Conservation (phyloP, 2,113 vertebrate species). For the Macrotis lagotis region DNA sequence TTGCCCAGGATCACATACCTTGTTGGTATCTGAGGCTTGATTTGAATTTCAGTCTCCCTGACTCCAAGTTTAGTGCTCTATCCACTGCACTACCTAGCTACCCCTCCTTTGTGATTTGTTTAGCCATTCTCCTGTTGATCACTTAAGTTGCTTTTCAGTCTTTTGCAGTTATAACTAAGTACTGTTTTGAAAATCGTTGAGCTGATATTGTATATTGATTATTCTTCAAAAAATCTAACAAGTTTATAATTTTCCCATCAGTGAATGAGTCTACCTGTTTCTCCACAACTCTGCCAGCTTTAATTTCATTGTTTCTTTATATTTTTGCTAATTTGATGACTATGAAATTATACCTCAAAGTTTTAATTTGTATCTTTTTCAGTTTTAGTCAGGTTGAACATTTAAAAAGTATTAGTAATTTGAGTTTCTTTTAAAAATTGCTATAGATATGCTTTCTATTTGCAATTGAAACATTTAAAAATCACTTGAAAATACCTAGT, state of each 20-base stretch:
- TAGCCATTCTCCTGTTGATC: neutral
- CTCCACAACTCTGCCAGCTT: neutral
- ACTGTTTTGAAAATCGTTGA: neutral
- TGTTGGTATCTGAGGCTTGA: too few species aligned
- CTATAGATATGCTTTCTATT: neutral
- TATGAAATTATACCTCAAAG: neutral
- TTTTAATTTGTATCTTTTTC: neutral
- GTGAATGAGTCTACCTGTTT: neutral
- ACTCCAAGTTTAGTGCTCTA: too few species aligned
- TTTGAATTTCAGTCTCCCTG: too few species aligned
- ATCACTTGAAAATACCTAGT: neutral
- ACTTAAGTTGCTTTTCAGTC: neutral
- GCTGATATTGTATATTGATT: neutral
- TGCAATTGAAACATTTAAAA: neutral
- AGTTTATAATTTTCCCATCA: neutral
- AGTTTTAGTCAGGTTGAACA: neutral
- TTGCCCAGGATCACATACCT: too few species aligned
- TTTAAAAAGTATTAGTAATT: neutral
- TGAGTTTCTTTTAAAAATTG: neutral
- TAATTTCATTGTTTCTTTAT: neutral
- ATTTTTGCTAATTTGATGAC: neutral
- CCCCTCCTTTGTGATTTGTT: neutral
- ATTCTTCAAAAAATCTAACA: neutral
- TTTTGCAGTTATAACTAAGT: neutral
- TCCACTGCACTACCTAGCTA: too few species aligned